These are phyloP conservation scores for Leucania comma DNA, from an alignment of 2,888 invertebrate species.

Conservation along the genomic window DNA sequence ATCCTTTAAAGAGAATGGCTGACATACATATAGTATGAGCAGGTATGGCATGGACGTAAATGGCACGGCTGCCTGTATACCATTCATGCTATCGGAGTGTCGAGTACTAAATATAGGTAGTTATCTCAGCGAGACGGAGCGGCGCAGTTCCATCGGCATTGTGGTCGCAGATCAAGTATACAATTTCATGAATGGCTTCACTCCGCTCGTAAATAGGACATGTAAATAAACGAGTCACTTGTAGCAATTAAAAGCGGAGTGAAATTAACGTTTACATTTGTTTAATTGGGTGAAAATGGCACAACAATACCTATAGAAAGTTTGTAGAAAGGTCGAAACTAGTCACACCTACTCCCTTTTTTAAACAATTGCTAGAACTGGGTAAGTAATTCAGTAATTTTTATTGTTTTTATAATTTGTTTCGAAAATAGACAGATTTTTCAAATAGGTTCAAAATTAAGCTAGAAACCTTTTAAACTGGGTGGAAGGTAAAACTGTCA, in stretches of 20 bases:
- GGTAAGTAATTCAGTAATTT: too few relatives aligned
- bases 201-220: constrained; percentile 51
- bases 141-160: constrained; percentile 50
- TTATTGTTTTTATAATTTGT: too few relatives aligned
- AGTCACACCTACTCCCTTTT: not conserved
- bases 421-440: too few relatives aligned
- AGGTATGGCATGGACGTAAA: constrained; percentile 25
- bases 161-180: constrained; percentile 60
- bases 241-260: constrained; percentile 40
- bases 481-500: too few relatives aligned
- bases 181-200: constrained; percentile 62
- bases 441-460: too few relatives aligned
- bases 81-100: constrained; percentile 51
- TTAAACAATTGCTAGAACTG: too few relatives aligned
- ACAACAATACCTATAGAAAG: not conserved
- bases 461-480: too few relatives aligned
- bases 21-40: constrained; percentile 13
- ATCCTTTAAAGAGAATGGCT: constrained; percentile 20
- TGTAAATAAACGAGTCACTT: constrained; percentile 53
- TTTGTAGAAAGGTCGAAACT: constrained; percentile 3
- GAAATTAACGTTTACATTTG: constrained; percentile 37
- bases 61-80: constrained; percentile 34
- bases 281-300: constrained; percentile 34
- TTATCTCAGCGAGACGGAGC: constrained; percentile 53
- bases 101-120: constrained; percentile 50